Evolutionary conservation across 2,113 vertebrate species (phyloP), one percentile per base, ranked within the genome.

Genomic region (Psittacus erithacus): DNA sequence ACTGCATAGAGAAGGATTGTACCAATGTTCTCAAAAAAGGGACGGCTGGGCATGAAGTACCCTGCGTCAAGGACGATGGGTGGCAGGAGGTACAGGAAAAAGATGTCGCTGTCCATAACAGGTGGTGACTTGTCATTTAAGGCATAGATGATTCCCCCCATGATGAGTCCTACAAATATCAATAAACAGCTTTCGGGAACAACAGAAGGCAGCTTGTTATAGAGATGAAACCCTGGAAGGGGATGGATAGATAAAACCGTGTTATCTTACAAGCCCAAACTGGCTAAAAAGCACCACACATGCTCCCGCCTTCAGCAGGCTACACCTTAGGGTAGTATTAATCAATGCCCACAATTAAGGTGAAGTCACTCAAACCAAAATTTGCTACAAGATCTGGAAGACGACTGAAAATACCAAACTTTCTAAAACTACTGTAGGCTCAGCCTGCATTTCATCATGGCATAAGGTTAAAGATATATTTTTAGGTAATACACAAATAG

Each of bases 81-180:
- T 10, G 98, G 98, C 84, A 99, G 97, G 59, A 99, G 97, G 90
- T 98, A 99, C 50, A 99, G 97, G 97, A 99, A 99, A 77, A 99
- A 99, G 90, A 98, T 97, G 28, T 99, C 97, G 0, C 97, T 98
- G 65, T 98, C 98, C 97, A 98, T 98, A 62, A 98, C 98, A 0
- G 98, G 98, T 0, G 98, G 97, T 4, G 98, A 98, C 15, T 98
- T 98, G 41, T 98, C 97, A 1, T 98, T 98, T 12, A 98, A 96
- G 4, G 97, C 97, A 0, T 98, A 98, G 92, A 98, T 98, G 84
- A 98, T 98, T 47, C 98, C 98, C 47, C 98, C 98, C 94, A 98
- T 98, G 81, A 98, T 97, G 43, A 99, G 98, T 15, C 98, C 98
- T 68, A 99, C 97, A 91, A 98, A 98, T 82, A 99, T 98, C 95